These are phyloP conservation scores for Hoplostethus atlanticus DNA, from an alignment of 2,797 vertebrate genomes.

Conservation along the genomic window DNA sequence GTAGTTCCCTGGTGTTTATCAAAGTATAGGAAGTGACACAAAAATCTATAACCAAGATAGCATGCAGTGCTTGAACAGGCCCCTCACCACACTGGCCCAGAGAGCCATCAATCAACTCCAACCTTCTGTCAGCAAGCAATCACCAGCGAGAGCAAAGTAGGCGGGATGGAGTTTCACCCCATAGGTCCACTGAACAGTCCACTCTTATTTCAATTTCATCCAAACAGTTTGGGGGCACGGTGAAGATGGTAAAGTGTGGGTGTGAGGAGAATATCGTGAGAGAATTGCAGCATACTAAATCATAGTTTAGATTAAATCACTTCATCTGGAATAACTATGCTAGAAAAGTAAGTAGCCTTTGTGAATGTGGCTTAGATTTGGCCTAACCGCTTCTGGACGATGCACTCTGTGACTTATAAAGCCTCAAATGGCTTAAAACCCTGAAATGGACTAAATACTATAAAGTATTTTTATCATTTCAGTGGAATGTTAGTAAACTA, in stretches of 20 bases:
- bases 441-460: no score
- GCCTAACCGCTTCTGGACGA: no score
- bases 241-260: background rate
- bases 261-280: background rate
- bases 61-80: slow-evolving; percentile 9
- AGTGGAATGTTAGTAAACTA: no score
- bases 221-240: background rate
- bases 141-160: slow-evolving; percentile 25
- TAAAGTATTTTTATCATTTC: no score
- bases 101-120: slow-evolving; percentile 51
- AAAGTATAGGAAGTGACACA: slow-evolving; percentile 14
- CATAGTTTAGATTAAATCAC: no score
- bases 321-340: background rate
- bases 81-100: slow-evolving; percentile 16
- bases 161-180: slow-evolving; percentile 14
- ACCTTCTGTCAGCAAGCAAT: slow-evolving; percentile 46
- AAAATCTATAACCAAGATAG: slow-evolving; percentile 35
- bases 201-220: slow-evolving; percentile 10
- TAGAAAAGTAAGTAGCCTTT: background rate
- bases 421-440: background rate
- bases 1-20: slow-evolving; percentile 28
- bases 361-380: background rate
- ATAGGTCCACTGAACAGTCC: slow-evolving; percentile 4
- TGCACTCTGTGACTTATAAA: background rate
- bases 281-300: no score